Evolutionary conservation across 2,113 vertebrate genomes (phyloP), one percentile per base, ranked within the genome.

Genomic region (Ifrita kowaldi): DNA sequence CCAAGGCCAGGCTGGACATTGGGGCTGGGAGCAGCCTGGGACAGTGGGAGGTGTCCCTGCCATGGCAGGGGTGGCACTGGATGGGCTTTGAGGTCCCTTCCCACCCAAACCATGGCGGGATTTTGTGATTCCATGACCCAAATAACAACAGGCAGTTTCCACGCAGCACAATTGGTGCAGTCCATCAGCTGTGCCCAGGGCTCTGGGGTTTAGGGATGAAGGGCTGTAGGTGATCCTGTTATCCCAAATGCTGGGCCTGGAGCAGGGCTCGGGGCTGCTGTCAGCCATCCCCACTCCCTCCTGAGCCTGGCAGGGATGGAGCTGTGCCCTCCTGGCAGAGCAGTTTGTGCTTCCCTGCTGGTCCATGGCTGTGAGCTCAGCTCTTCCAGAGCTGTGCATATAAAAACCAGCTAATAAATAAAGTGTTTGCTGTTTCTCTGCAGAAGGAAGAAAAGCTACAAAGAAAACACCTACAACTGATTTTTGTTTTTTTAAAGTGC

Each of bases 381-480:
- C 35, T 59, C n/a, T 55, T 89, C 62, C 76, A 82, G 84, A 79
- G 30, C 52, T 46, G 19, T 6, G 1, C 10, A 1, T 67, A 28
- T 30, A 93, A 95, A 92, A 41, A 52, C 1, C 50, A 81, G 68
- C 27, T 83, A 52, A 94, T 80, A 74, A 90, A 79, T 69, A 86
- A 89, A 78, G 67, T 27, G 28, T 69, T 85, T 81, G 64, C 75
- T 92, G 6, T 93, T 90, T 88, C 67, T 91, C 95, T 95, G 94
- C 80, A 94, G 81, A 89, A 87, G 37, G 59, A 64, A 62, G 65
- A 74, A 95, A 95, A 77, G 26, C 68, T 87, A 50, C 76, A 93
- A 91, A 85, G 70, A 77, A 91, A 95, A 93, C 77, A 96, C 74
- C 90, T 96, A 93, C 74, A 96, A 89, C 23, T 65, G 87, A 11